Conservation (phyloP, 1,140 invertebrate species). For the Hirudo medicinalis region DNA sequence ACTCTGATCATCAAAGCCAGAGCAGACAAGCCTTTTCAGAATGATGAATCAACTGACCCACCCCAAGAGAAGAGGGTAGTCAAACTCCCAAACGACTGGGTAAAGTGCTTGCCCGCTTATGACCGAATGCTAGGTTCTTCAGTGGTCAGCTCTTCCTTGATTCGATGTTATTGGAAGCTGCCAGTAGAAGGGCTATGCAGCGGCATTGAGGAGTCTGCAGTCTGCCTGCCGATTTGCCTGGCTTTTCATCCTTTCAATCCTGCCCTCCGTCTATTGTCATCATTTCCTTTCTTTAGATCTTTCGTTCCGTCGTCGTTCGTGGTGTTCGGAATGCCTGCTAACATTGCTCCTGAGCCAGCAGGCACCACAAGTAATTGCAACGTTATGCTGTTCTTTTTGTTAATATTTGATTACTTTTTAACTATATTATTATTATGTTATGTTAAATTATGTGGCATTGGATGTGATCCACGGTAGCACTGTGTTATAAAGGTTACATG, state of each 20-base stretch:
- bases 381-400: too few species aligned
- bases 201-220: not conserved
- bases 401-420: too few species aligned
- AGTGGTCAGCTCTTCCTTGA: slow-evolving; percentile 10
- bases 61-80: not conserved
- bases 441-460: too few species aligned
- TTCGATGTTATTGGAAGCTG: slow-evolving; percentile 9
- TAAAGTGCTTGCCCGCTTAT: not conserved
- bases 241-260: not conserved
- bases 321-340: not conserved
- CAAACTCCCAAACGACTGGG: not conserved
- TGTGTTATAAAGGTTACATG: too few species aligned
- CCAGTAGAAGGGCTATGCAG: slow-evolving; percentile 12
- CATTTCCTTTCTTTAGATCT: not conserved
- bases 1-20: not conserved
- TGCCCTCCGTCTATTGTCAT: too few species aligned
- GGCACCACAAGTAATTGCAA: too few species aligned
- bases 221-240: not conserved
- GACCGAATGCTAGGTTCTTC: slow-evolving; percentile 10
- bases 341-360: too few species aligned
- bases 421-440: too few species aligned
- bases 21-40: not conserved
- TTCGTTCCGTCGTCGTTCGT: not conserved
- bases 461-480: too few species aligned
- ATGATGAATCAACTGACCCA: not conserved